Base-by-base conservation (phyloP, 2,888 invertebrate genomes). In the Branchipolynoe longqiensis region DNA sequence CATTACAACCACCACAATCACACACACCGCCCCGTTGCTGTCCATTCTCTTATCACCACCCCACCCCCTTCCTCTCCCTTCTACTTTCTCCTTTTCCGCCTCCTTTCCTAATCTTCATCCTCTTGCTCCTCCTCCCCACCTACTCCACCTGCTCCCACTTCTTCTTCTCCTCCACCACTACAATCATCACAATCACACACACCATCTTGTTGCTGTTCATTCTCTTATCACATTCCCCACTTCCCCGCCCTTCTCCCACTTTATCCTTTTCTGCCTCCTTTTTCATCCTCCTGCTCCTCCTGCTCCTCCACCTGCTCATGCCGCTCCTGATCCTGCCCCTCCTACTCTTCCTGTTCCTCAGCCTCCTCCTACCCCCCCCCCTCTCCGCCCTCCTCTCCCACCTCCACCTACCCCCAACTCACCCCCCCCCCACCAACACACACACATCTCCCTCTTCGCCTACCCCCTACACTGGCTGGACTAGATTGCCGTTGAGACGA, bases 401-500 rank as follows among this genome's bases (percentile, higher is more conserved):
- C n/a, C 58, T 8, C 58, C 25, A 25, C 25, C 58, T n/a, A n/a
- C n/a, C n/a, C n/a, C n/a, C n/a, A n/a, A n/a, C n/a, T n/a, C n/a
- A n/a, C n/a, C n/a, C n/a, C n/a, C 48, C 48, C 48, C 48, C 48
- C 48, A 8, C 48, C 48, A 8, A 12, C 48, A 12, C 48, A 12
- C 48, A 12, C 48, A 8, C 18, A 12, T 8, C 48, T 48, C 48
- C 48, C 48, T 18, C 48, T 48, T 4, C 25, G 36, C 69, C 69
- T 36, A 38, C n/a, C 12, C 69, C 25, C 69, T 4, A 8, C 38
- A 69, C 38, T 25, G 69, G 33, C 14, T 14, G 38, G 36, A 22
- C 25, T 69, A 69, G 69, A 69, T 69, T 69, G 69, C 22, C 22
- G 36, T 14, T 38, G 25, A 69, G 69, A 33, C 33, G 38, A 12